Evolutionary conservation across 2,888 invertebrate genomes (phyloP).

Genomic region (Cordylochernes scorpioides): DNA sequence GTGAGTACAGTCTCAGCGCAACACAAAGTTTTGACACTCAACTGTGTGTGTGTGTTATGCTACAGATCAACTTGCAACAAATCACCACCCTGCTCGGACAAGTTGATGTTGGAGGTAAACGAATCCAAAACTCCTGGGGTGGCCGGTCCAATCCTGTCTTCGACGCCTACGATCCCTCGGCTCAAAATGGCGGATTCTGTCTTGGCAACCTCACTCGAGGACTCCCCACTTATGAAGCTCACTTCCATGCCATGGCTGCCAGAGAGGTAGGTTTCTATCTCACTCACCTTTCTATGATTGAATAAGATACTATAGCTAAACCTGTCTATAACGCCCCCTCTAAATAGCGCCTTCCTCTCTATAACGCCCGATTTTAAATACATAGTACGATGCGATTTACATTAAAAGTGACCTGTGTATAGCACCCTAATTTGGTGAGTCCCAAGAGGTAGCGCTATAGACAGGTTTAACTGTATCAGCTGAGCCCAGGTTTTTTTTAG

Average conservation of each 20-base stretch:
- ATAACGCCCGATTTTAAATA: no score
- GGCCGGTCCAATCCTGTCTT: conserved; percentile 75
- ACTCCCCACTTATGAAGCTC: conserved; percentile 91
- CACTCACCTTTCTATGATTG: no score
- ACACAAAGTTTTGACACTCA: neutral
- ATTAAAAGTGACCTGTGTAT: no score
- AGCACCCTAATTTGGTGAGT: no score
- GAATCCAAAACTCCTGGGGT: conserved; percentile 80
- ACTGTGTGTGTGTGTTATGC: neutral
- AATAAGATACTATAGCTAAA: no score
- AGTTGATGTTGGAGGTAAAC: conserved; percentile 89
- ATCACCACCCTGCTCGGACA: conserved; percentile 92
- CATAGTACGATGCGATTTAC: no score
- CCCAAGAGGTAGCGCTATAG: no score
- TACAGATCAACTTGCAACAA: conserved; percentile 68
- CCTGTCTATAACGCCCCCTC: no score
- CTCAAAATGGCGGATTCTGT: conserved; percentile 83
- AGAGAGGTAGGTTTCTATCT: conserved; percentile 70
- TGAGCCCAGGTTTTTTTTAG: no score
- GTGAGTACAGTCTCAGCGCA: conserved; percentile 24
- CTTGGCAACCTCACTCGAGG: conserved; percentile 91
- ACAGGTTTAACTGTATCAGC: no score
- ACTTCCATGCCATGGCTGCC: conserved; percentile 99
- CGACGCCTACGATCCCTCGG: conserved; percentile 52
- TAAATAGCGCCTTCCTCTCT: no score